phyloP scores from a whole-genome alignment of 2,797 vertebrate genomes.

The Scyliorhinus canicula region DNA sequence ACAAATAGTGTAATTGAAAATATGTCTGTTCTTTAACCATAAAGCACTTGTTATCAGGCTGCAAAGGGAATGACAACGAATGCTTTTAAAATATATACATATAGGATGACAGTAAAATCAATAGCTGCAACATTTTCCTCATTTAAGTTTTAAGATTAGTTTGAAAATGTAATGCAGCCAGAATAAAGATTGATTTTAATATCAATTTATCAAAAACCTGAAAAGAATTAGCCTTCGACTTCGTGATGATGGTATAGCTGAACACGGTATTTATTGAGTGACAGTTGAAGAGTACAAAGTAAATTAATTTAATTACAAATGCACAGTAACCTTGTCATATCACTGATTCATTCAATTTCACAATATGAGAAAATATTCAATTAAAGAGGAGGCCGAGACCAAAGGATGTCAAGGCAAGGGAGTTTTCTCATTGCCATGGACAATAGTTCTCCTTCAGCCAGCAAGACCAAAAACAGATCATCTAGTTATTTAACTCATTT shows the following conservation, averaged over 20 bases:
- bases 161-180: not conserved
- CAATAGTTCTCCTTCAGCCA: not conserved
- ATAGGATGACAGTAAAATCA: not conserved
- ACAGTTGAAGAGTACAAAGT: not conserved
- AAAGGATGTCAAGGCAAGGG: not conserved
- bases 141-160: not conserved
- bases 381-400: not conserved
- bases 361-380: not conserved
- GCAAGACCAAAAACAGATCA: not conserved
- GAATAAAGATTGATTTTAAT: not conserved
- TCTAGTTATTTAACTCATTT: not conserved
- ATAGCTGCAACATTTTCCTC: not conserved
- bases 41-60: not conserved
- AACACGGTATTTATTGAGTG: not conserved
- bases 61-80: not conserved
- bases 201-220: not conserved
- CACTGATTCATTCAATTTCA: not conserved
- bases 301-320: conserved; percentile 1
- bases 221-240: not conserved
- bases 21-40: not conserved
- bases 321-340: not conserved
- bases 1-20: not conserved
- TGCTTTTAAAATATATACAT: not conserved
- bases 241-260: not conserved
- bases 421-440: not conserved